Percentiles rank a stretch among this genome's conserved stretches.
phyloP scores from a whole-genome alignment of 2,888 invertebrate genomes.

The Anorthoa munda region DNA sequence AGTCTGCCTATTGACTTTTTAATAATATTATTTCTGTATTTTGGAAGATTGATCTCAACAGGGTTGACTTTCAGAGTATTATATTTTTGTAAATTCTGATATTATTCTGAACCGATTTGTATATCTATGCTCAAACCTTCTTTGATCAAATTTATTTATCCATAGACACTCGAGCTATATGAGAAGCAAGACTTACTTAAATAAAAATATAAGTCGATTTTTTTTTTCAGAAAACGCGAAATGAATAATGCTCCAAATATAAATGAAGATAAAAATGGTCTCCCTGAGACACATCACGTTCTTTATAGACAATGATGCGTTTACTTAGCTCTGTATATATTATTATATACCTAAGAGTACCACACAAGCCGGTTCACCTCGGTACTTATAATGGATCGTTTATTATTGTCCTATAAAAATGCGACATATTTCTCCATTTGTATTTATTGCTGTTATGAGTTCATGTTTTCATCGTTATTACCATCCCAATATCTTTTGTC shows the following conservation, averaged over 20 bases:
- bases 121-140: neutral
- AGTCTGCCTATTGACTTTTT: constrained; percentile 2
- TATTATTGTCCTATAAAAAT: constrained; percentile 79
- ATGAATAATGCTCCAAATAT: constrained; percentile 2
- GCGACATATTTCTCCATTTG: constrained; percentile 60
- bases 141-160: neutral
- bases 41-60: neutral
- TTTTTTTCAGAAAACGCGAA: neutral
- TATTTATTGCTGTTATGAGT: constrained; percentile 18
- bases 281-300: constrained; percentile 40
- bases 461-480: neutral
- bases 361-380: constrained; percentile 80
- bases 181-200: neutral
- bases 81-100: neutral
- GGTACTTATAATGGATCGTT: constrained; percentile 77
- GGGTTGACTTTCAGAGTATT: neutral
- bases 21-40: neutral
- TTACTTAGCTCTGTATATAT: constrained; percentile 53
- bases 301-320: constrained; percentile 69
- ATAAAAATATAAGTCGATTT: neutral
- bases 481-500: neutral
- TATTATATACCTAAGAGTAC: constrained; percentile 52
- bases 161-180: neutral
- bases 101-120: too few relatives aligned
- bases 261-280: constrained; percentile 1